Evolutionary conservation across 1,140 invertebrate species (phyloP).

Genomic region (Drosophila nannoptera): DNA sequence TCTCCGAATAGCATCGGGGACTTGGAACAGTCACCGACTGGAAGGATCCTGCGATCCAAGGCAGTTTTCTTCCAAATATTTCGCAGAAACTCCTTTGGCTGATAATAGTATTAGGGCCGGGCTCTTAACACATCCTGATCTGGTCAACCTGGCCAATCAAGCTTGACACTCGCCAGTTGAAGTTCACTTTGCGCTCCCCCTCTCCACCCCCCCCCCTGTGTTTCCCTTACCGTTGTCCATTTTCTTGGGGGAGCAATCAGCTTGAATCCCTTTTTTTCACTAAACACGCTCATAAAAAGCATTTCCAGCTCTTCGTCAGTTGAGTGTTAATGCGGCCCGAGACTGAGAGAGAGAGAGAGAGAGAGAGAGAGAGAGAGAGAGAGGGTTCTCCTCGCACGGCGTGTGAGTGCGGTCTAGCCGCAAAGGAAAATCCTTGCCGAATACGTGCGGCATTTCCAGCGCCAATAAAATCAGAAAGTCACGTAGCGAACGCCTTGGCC

Average conservation of each 20-base stretch:
- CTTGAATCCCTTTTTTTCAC: constrained; percentile 71
- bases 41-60: too few relatives aligned
- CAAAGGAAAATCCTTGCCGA: constrained; percentile 54
- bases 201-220: background rate
- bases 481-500: constrained; percentile 54
- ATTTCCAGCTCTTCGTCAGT: constrained; percentile 62
- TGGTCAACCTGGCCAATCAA: constrained; percentile 30
- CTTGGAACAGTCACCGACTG: too few relatives aligned
- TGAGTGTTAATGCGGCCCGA: constrained; percentile 63
- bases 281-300: constrained; percentile 73
- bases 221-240: background rate
- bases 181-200: background rate
- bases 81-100: background rate
- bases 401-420: constrained; percentile 10
- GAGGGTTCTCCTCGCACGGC: background rate
- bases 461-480: constrained; percentile 76
- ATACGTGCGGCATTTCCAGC: constrained; percentile 69
- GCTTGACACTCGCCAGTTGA: constrained; percentile 36
- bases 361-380: background rate
- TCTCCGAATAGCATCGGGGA: too few relatives aligned
- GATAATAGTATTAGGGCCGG: constrained; percentile 16
- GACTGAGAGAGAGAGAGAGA: constrained; percentile 25
- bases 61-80: too few relatives aligned
- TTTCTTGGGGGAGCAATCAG: constrained; percentile 62
- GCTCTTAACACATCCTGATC: constrained; percentile 39